phyloP scores from a whole-genome alignment of 2,113 vertebrate genomes.

The Leptobrachium ailaonicum region DNA sequence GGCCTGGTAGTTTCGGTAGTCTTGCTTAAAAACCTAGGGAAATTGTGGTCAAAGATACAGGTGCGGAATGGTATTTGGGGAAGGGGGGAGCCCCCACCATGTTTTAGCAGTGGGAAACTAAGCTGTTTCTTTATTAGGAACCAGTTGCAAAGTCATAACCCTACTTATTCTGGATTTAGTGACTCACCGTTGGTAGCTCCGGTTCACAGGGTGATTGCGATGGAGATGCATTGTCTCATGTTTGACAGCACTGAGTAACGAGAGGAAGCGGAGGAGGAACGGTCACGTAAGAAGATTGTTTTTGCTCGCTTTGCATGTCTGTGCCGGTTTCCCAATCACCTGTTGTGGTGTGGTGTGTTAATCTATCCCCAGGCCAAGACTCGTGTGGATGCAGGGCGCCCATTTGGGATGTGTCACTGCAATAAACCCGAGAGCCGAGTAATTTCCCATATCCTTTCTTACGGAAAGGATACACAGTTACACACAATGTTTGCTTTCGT shows the following conservation, averaged over 20 bases:
- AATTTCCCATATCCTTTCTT: too few species aligned
- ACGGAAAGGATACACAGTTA: too few species aligned
- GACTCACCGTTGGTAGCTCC: not conserved
- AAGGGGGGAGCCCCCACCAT: too few species aligned
- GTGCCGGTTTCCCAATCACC: not conserved
- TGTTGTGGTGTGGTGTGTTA: not conserved
- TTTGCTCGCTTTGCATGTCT: not conserved
- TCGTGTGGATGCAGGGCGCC: not conserved
- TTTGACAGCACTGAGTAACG: slow-evolving; percentile 9
- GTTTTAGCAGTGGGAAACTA: too few species aligned
- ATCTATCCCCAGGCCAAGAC: not conserved
- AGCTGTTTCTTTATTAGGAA: not conserved
- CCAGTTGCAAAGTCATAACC: not conserved
- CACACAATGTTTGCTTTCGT: too few species aligned
- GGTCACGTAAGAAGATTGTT: not conserved
- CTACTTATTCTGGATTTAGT: not conserved
- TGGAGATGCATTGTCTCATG: not conserved
- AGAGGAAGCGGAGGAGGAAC: not conserved
- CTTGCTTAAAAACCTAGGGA: too few species aligned
- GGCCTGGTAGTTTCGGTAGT: too few species aligned
- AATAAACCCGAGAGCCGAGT: not conserved
- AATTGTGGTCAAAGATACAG: too few species aligned
- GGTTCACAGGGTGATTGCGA: not conserved
- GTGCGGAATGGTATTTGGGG: too few species aligned
- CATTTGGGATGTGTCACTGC: not conserved